These are phyloP conservation scores for Chaenocephalus aceratus DNA, from an alignment of 2,113 vertebrate genomes.

Conservation along the genomic window DNA sequence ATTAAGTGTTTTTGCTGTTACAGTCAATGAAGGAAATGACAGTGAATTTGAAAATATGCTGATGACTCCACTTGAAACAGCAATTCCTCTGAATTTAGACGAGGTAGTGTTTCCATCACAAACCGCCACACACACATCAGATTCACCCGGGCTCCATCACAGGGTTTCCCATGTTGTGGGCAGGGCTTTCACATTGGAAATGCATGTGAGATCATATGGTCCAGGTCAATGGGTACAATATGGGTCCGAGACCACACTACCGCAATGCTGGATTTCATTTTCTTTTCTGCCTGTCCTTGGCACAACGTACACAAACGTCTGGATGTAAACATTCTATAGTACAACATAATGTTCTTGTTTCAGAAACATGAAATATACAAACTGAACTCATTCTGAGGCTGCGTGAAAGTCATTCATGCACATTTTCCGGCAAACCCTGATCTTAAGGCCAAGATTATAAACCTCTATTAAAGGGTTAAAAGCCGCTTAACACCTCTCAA, in stretches of 20 bases:
- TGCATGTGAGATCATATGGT: slow-evolving; percentile 25
- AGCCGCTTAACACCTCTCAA: slow-evolving; percentile 26
- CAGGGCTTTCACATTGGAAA: slow-evolving; percentile 35
- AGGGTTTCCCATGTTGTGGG: slow-evolving; percentile 38
- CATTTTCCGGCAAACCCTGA: slow-evolving; percentile 7
- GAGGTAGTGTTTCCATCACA: slow-evolving; percentile 48
- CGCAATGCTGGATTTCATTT: slow-evolving; percentile 29
- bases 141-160: neutral
- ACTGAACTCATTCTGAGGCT: slow-evolving; percentile 21
- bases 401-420: slow-evolving; percentile 3
- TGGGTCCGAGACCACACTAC: slow-evolving; percentile 15
- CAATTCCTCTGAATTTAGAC: slow-evolving; percentile 61
- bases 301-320: slow-evolving; percentile 28
- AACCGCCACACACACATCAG: neutral
- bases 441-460: slow-evolving; percentile 6
- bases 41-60: slow-evolving; percentile 80
- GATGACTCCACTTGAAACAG: slow-evolving; percentile 74
- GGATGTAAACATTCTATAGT: slow-evolving; percentile 36
- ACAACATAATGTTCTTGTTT: slow-evolving; percentile 11
- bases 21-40: slow-evolving; percentile 76
- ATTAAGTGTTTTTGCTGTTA: slow-evolving; percentile 75
- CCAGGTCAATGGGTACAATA: slow-evolving; percentile 7
- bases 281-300: neutral
- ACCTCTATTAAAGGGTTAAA: neutral
- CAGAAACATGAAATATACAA: slow-evolving; percentile 5